Evolutionary conservation across 2,888 invertebrate genomes (phyloP).

Genomic region (Sinelater perroti): DNA sequence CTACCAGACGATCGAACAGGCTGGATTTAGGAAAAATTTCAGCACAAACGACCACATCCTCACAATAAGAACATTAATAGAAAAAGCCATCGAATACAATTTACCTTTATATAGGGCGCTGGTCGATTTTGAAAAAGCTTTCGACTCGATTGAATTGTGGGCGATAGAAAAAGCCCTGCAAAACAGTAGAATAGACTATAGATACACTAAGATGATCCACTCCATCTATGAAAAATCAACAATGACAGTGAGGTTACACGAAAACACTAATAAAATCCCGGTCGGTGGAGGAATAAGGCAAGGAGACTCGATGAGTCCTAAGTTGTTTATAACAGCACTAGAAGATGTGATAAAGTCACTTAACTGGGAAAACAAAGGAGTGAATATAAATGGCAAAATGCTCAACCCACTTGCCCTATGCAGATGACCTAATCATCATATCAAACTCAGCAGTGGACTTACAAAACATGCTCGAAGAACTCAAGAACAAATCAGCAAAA

Average conservation of each 20-base stretch:
- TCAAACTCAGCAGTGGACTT: neutral
- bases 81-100: neutral
- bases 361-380: slow-evolving; percentile 2
- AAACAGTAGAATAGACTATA: neutral
- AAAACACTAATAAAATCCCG: neutral
- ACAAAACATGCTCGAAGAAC: neutral
- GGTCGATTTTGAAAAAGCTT: neutral
- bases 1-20: neutral
- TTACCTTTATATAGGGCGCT: neutral
- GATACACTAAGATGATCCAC: neutral
- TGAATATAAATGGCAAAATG: too few relatives aligned
- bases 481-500: neutral
- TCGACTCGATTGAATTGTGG: neutral
- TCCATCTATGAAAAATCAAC: neutral
- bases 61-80: neutral
- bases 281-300: neutral
- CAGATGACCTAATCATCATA: neutral
- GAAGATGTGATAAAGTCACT: slow-evolving; percentile 1
- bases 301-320: neutral
- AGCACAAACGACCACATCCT: neutral
- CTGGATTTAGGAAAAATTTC: neutral
- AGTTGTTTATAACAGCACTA: neutral
- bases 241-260: neutral
- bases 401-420: neutral
- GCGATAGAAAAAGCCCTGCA: neutral